phyloP scores from a whole-genome alignment of 2,797 vertebrate species.

The Rallus crepitans region DNA sequence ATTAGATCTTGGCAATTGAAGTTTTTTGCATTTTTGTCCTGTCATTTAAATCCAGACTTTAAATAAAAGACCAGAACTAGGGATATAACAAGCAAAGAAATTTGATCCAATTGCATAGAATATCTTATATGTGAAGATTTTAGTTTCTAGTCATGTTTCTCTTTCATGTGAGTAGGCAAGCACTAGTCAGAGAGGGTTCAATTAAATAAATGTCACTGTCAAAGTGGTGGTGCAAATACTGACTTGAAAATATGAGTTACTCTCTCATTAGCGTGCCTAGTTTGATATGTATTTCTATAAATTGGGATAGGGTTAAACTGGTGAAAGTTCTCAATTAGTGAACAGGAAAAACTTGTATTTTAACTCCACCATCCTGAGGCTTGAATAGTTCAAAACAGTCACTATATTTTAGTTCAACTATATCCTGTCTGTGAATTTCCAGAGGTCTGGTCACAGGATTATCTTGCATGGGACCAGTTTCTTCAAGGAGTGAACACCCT shows the following conservation, averaged over 20 bases:
- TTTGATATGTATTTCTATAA: background rate
- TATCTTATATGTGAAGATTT: background rate
- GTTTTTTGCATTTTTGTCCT: background rate
- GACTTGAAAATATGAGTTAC: background rate
- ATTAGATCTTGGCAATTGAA: background rate
- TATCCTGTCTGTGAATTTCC: background rate
- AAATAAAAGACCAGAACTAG: background rate
- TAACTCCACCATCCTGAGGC: background rate
- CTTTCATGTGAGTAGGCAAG: background rate
- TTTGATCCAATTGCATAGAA: background rate
- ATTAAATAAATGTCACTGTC: background rate
- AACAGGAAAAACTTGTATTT: background rate
- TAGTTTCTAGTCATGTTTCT: background rate
- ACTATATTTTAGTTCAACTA: background rate
- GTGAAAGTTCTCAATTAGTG: background rate
- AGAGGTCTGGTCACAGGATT: background rate
- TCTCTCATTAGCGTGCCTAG: background rate
- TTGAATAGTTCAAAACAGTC: background rate
- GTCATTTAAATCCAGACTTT: background rate
- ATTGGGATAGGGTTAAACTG: background rate
- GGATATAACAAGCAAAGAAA: background rate
- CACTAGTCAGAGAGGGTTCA: background rate
- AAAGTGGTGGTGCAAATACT: background rate
- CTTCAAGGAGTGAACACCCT: background rate
- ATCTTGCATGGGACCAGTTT: background rate